Evolutionary conservation across 2,113 vertebrate genomes (phyloP).

Genomic region (Muscicapa adusta): DNA sequence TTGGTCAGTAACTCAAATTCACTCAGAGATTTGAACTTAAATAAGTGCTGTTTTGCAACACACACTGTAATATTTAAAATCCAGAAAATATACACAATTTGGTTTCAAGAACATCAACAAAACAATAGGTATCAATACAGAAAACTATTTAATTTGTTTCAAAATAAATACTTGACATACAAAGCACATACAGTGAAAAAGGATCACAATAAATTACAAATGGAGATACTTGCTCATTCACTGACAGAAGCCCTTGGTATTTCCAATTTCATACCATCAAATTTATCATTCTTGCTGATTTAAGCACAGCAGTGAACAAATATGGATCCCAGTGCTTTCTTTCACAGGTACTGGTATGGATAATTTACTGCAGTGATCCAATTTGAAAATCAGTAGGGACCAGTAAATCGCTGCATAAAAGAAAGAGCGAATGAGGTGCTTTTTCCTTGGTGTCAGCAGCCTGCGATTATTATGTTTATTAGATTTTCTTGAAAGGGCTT

Average conservation of each 20-base stretch:
- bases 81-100: slow-evolving; percentile 29
- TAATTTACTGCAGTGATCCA: slow-evolving; percentile 81
- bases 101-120: slow-evolving; percentile 71
- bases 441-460: slow-evolving; percentile 85
- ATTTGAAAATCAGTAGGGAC: slow-evolving; percentile 84
- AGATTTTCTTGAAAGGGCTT: slow-evolving; percentile 82
- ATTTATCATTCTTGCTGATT: slow-evolving; percentile 87
- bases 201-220: slow-evolving; percentile 76
- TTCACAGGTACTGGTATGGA: slow-evolving; percentile 75
- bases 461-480: slow-evolving; percentile 82
- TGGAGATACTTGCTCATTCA: slow-evolving; percentile 70
- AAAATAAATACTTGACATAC: slow-evolving; percentile 77
- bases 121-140: slow-evolving; percentile 67
- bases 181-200: slow-evolving; percentile 70
- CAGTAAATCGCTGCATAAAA: slow-evolving; percentile 77
- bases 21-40: slow-evolving; percentile 7
- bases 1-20: neutral
- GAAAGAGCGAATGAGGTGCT: slow-evolving; percentile 76
- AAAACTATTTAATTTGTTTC: slow-evolving; percentile 75
- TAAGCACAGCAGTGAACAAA: slow-evolving; percentile 80
- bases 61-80: slow-evolving; percentile 53
- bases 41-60: slow-evolving; percentile 24
- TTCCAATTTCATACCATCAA: slow-evolving; percentile 77
- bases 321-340: slow-evolving; percentile 77
- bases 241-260: slow-evolving; percentile 75